Conservation (phyloP, 1,140 invertebrate genomes). For the Phortica variegata region DNA sequence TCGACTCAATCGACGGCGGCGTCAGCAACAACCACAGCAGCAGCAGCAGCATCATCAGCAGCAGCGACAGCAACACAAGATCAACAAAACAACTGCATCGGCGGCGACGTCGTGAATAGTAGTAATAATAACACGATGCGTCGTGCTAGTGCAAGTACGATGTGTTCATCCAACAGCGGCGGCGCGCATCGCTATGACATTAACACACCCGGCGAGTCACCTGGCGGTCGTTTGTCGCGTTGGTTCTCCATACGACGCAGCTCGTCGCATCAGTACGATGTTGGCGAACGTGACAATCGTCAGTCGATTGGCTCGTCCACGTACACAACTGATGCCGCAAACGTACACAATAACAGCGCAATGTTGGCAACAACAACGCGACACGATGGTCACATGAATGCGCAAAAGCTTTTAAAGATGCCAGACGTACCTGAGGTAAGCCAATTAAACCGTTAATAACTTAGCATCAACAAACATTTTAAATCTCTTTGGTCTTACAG, state of each 20-base stretch:
- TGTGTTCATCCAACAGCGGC: constrained; percentile 56
- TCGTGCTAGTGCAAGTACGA: constrained; percentile 45
- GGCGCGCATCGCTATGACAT: constrained; percentile 36
- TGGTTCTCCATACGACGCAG: constrained; percentile 83
- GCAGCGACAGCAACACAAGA: constrained; percentile 4
- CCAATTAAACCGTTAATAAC: too few relatives aligned
- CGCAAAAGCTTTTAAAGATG: constrained; percentile 63
- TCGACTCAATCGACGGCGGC: constrained; percentile 5
- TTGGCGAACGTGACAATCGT: constrained; percentile 58
- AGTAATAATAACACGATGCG: too few relatives aligned
- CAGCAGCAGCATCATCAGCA: constrained; percentile 52
- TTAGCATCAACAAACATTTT: neutral
- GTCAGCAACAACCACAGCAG: constrained; percentile 37
- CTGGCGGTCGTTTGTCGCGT: constrained; percentile 71
- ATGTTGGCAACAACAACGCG: constrained; percentile 22
- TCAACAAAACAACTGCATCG: constrained; percentile 31
- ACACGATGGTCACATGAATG: too few relatives aligned
- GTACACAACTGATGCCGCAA: neutral
- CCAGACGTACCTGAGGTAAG: constrained; percentile 75
- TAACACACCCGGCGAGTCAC: constrained; percentile 62
- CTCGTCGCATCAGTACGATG: constrained; percentile 77
- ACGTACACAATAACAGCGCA: neutral
- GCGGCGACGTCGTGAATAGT: constrained; percentile 48
- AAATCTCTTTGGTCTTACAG: constrained; percentile 18
- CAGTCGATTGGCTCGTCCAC: constrained; percentile 32